Evolutionary conservation across 1,140 invertebrate genomes (phyloP).

Genomic region (Leptinotarsa texana): DNA sequence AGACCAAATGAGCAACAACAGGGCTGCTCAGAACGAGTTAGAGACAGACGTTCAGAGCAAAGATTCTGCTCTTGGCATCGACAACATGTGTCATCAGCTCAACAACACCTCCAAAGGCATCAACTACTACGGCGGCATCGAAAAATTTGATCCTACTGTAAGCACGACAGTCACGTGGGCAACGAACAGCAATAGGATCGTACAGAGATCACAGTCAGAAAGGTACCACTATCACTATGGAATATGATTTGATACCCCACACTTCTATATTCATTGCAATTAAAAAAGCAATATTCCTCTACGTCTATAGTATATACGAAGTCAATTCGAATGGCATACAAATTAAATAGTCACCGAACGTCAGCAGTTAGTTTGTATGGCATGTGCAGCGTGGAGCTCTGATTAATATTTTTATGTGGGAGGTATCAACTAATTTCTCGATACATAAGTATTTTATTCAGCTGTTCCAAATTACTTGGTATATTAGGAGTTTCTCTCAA

Average conservation of each 20-base stretch:
- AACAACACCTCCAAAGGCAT: conserved; percentile 85
- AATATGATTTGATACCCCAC: too few relatives aligned
- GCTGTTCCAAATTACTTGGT: too few relatives aligned
- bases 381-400: too few relatives aligned
- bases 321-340: too few relatives aligned
- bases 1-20: conserved; percentile 66
- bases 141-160: conserved; percentile 85
- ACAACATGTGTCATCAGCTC: conserved; percentile 83
- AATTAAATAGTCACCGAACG: too few relatives aligned
- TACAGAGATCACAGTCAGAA: conserved; percentile 19
- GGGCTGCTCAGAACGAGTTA: conserved; percentile 80
- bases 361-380: too few relatives aligned
- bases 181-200: conserved; percentile 15
- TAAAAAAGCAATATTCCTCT: too few relatives aligned
- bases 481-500: conserved; percentile 75
- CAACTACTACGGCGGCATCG: conserved; percentile 88
- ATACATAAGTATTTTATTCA: too few relatives aligned
- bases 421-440: too few relatives aligned
- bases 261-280: too few relatives aligned
- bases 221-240: neutral
- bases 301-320: too few relatives aligned
- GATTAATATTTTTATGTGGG: too few relatives aligned
- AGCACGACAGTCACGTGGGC: conserved; percentile 72
- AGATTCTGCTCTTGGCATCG: conserved; percentile 84
- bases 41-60: conserved; percentile 89